phyloP scores from a whole-genome alignment of 2,888 invertebrate genomes.

The Gibbula magus region DNA sequence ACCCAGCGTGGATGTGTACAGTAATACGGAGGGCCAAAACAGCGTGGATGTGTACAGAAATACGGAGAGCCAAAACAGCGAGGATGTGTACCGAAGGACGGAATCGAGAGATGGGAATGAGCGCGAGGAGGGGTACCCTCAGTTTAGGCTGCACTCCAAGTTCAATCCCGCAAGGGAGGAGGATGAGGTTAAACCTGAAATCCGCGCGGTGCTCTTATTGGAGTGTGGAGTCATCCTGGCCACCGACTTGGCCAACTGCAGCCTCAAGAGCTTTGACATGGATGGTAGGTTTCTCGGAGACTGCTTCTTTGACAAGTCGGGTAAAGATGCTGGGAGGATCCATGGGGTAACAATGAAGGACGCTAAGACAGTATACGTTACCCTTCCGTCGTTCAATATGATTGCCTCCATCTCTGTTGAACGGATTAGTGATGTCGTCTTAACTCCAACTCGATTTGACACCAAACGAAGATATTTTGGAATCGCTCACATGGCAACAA shows the following conservation, averaged over 20 bases:
- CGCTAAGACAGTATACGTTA: neutral
- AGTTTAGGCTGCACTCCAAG: neutral
- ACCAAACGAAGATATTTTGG: slow-evolving; percentile 3
- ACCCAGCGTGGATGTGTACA: too few species aligned
- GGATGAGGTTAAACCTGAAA: neutral
- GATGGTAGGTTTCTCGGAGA: neutral
- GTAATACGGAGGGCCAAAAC: neutral
- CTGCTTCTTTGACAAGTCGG: neutral
- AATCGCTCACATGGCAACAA: neutral
- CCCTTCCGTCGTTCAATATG: neutral
- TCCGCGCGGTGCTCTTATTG: neutral
- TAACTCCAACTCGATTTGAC: neutral
- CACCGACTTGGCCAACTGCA: neutral
- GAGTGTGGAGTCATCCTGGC: neutral
- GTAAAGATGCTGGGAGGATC: neutral
- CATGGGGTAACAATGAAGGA: neutral
- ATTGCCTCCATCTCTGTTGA: neutral
- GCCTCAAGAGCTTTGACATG: neutral
- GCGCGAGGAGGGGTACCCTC: too few species aligned
- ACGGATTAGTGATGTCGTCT: neutral
- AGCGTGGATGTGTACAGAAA: neutral
- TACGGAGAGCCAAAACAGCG: too few species aligned
- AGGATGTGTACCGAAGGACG: neutral
- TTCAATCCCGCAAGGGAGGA: neutral
- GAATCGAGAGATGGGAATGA: neutral